Percentiles rank a stretch among this genome's conserved stretches.
Evolutionary conservation across 2,113 vertebrate species (phyloP).

Genomic region (Pagrus major): DNA sequence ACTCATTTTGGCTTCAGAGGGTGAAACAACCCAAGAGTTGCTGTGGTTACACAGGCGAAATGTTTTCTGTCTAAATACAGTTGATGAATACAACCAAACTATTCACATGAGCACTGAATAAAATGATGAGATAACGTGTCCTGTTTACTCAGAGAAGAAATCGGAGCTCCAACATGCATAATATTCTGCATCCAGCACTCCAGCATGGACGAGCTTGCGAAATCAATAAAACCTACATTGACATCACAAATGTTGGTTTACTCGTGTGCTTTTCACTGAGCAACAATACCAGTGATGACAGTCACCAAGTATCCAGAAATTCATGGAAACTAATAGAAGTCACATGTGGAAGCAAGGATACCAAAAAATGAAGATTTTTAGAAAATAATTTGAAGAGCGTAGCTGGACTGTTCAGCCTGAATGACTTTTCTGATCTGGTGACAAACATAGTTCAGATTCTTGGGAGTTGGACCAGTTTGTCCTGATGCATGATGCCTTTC

Average conservation of each 20-base stretch:
- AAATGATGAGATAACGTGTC: slow-evolving; percentile 38
- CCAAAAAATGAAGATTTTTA: not conserved
- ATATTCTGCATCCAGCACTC: not conserved
- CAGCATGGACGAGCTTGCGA: not conserved
- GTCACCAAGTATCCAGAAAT: not conserved
- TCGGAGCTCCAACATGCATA: slow-evolving; percentile 4
- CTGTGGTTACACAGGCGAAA: slow-evolving; percentile 45
- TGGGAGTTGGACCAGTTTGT: not conserved
- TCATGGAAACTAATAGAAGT: not conserved
- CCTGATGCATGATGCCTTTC: not conserved
- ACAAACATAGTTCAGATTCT: not conserved
- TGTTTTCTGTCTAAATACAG: slow-evolving; percentile 54
- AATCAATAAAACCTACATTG: not conserved
- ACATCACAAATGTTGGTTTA: not conserved
- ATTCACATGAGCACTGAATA: slow-evolving; percentile 37
- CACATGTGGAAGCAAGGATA: not conserved
- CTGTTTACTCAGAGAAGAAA: slow-evolving; percentile 26
- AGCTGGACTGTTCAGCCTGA: not conserved
- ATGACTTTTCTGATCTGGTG: not conserved
- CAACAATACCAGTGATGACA: not conserved
- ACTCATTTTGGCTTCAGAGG: slow-evolving; percentile 55
- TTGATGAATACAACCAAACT: slow-evolving; percentile 41
- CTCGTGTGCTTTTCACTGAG: not conserved
- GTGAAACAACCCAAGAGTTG: slow-evolving; percentile 41
- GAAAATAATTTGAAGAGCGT: not conserved